Percentiles rank a stretch among this genome's conserved stretches.
phyloP scores from a whole-genome alignment of 2,888 invertebrate species.

The Pyralis farinalis region DNA sequence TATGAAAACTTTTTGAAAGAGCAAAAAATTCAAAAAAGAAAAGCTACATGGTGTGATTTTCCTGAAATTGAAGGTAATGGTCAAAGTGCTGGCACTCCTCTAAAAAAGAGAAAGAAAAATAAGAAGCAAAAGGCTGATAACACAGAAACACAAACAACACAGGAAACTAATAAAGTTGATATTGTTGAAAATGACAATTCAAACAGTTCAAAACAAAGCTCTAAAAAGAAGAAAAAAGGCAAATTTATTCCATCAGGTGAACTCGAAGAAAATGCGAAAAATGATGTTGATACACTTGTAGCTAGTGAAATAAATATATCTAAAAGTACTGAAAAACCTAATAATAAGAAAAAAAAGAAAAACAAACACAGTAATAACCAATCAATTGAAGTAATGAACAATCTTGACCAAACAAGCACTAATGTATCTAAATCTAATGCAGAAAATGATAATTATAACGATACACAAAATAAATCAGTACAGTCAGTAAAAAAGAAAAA shows the following conservation, averaged over 20 bases:
- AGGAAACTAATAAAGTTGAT: not conserved
- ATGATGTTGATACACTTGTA: not conserved
- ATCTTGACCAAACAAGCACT: too few relatives aligned
- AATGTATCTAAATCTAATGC: not conserved
- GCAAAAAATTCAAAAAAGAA: slow-evolving; percentile 61
- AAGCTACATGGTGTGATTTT: slow-evolving; percentile 80
- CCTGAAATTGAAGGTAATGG: slow-evolving; percentile 44
- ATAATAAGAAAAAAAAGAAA: slow-evolving; percentile 22
- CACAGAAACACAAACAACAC: not conserved
- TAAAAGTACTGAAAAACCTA: slow-evolving; percentile 16
- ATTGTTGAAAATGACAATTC: not conserved
- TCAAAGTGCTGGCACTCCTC: slow-evolving; percentile 15
- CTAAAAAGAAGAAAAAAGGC: slow-evolving; percentile 12
- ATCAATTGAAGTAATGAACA: slow-evolving; percentile 4
- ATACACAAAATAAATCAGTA: slow-evolving; percentile 3
- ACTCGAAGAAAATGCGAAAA: not conserved
- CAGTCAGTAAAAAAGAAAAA: slow-evolving; percentile 31
- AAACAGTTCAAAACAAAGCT: slow-evolving; percentile 15
- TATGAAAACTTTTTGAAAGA: slow-evolving; percentile 77
- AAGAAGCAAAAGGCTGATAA: slow-evolving; percentile 18
- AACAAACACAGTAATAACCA: not conserved
- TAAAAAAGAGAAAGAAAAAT: slow-evolving; percentile 28
- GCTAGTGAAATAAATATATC: not conserved
- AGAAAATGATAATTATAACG: not conserved
- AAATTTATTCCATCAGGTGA: not conserved